phyloP scores from a whole-genome alignment of 2,113 vertebrate genomes.

The Seriola quinqueradiata region DNA sequence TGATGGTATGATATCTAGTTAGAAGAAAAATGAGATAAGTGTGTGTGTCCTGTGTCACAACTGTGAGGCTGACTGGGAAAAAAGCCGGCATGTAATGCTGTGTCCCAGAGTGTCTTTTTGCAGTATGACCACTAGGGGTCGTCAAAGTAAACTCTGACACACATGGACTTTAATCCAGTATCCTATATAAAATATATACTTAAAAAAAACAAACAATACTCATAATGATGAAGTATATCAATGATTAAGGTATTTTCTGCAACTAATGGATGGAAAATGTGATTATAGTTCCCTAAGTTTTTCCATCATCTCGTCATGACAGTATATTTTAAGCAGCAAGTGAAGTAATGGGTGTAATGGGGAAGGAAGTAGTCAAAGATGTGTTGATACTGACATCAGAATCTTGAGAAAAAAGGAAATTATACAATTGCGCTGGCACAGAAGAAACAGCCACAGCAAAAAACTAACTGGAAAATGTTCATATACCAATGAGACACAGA shows the following conservation, averaged over 20 bases:
- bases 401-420: not conserved
- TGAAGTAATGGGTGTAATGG: not conserved
- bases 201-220: not conserved
- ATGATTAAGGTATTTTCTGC: not conserved
- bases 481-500: not conserved
- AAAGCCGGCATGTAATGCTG: too few relatives aligned
- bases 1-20: too few relatives aligned
- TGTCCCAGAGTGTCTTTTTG: not conserved
- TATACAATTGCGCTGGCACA: not conserved
- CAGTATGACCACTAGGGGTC: not conserved
- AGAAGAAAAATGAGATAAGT: not conserved
- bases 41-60: too few relatives aligned
- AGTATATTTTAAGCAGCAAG: not conserved
- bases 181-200: too few relatives aligned
- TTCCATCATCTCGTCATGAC: not conserved
- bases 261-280: too few relatives aligned
- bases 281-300: not conserved
- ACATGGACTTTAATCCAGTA: too few relatives aligned
- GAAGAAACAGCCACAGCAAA: fast-evolving
- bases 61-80: too few relatives aligned
- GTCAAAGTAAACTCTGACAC: not conserved
- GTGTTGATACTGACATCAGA: not conserved
- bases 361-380: not conserved
- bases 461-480: not conserved
- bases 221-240: not conserved